Conservation (phyloP, 2,113 vertebrate genomes). For the Prinia subflava region DNA sequence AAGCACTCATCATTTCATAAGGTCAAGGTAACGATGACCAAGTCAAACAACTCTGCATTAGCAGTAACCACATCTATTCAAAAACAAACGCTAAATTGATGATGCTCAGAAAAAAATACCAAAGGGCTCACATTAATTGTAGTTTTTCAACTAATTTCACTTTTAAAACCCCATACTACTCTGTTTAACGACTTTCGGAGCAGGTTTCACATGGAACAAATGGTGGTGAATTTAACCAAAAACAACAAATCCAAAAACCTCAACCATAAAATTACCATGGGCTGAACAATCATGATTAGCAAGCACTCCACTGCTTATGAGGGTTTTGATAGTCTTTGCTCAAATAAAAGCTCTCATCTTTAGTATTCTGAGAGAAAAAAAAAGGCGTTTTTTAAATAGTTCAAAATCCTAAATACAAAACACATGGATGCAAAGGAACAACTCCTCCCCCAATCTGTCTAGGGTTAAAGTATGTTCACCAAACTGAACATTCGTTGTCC, state of each 20-base stretch:
- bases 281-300: slow-evolving; percentile 18
- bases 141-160: slow-evolving; percentile 16
- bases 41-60: slow-evolving; percentile 11
- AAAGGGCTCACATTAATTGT: slow-evolving; percentile 53
- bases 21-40: slow-evolving; percentile 6
- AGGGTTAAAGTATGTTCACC: slow-evolving; percentile 35
- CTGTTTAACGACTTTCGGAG: slow-evolving; percentile 35
- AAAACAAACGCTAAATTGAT: background rate
- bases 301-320: background rate
- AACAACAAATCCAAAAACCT: slow-evolving; percentile 35
- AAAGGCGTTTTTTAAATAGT: background rate
- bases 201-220: slow-evolving; percentile 44
- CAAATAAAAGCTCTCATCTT: slow-evolving; percentile 20
- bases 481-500: slow-evolving; percentile 35
- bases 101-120: slow-evolving; percentile 8
- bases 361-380: background rate
- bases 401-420: slow-evolving; percentile 23
- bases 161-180: slow-evolving; percentile 26
- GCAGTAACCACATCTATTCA: background rate
- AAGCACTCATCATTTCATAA: background rate
- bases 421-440: background rate
- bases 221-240: slow-evolving; percentile 31
- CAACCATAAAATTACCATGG: slow-evolving; percentile 21
- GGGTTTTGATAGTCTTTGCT: slow-evolving; percentile 9
- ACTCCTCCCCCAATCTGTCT: background rate